Percentiles rank a stretch among this genome's conserved stretches.
Conservation (phyloP, 2,888 invertebrate genomes). For the Lithophane semibrunnea region DNA sequence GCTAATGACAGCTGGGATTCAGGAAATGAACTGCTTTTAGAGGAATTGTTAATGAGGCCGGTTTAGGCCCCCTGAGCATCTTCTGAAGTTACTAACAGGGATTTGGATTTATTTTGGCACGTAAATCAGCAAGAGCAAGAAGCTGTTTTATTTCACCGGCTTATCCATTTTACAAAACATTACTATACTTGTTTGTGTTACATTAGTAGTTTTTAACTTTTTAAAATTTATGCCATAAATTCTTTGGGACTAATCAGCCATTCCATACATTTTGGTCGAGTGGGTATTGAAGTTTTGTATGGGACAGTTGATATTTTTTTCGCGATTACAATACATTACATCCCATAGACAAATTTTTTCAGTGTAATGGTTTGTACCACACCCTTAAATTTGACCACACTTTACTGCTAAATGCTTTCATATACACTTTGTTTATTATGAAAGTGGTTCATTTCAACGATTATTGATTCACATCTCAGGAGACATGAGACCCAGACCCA, state of each 20-base stretch:
- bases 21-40: too few relatives aligned
- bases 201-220: not conserved
- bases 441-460: not conserved
- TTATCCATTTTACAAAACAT: too few relatives aligned
- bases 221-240: not conserved
- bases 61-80: too few relatives aligned
- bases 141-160: not conserved
- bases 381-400: not conserved
- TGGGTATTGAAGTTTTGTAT: not conserved
- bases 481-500: too few relatives aligned
- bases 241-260: not conserved
- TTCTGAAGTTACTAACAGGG: conserved; percentile 1
- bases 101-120: conserved; percentile 22
- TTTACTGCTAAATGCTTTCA: not conserved
- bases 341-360: not conserved
- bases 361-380: not conserved
- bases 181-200: not conserved
- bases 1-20: too few relatives aligned
- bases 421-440: not conserved
- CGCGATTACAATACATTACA: not conserved
- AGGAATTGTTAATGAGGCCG: too few relatives aligned
- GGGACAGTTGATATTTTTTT: not conserved
- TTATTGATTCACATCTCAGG: not conserved
- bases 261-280: not conserved
- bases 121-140: conserved; percentile 36